These are phyloP conservation scores for Alaudala cheleensis DNA, from an alignment of 2,113 vertebrate species.

Conservation along the genomic window DNA sequence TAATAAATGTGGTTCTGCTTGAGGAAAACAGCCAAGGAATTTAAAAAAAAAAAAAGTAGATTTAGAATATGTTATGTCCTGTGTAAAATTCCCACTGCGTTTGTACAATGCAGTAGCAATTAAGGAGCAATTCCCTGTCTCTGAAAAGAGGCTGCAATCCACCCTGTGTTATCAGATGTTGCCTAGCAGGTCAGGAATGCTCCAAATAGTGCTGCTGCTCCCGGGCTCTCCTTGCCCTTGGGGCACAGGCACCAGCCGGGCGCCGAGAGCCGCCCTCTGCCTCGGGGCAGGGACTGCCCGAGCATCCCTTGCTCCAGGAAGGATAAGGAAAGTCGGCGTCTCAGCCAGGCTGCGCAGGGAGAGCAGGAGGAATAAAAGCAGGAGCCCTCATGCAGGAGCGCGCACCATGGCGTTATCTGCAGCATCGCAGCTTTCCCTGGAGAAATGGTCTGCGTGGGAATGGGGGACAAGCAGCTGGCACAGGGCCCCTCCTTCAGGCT, in stretches of 20 bases:
- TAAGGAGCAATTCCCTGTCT: neutral
- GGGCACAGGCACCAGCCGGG: neutral
- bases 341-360: rapidly evolving
- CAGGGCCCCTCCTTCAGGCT: neutral
- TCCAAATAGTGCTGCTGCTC: neutral
- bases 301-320: neutral
- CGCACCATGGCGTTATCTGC: rapidly evolving
- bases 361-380: neutral
- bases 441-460: neutral
- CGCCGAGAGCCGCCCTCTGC: rapidly evolving
- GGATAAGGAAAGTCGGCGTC: neutral
- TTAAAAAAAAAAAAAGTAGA: too few species aligned
- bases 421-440: neutral
- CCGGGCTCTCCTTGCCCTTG: neutral
- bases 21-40: constrained; percentile 23
- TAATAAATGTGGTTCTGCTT: neutral
- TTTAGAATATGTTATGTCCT: neutral
- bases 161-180: neutral
- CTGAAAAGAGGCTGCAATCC: neutral
- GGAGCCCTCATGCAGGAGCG: rapidly evolving
- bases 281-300: neutral
- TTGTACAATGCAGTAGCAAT: neutral
- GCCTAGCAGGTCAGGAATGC: neutral
- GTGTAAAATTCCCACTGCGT: neutral
- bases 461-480: neutral